Evolutionary conservation across 2,888 invertebrate genomes (phyloP), one percentile per base, ranked within the genome.

Genomic region (Andrena praecox): DNA sequence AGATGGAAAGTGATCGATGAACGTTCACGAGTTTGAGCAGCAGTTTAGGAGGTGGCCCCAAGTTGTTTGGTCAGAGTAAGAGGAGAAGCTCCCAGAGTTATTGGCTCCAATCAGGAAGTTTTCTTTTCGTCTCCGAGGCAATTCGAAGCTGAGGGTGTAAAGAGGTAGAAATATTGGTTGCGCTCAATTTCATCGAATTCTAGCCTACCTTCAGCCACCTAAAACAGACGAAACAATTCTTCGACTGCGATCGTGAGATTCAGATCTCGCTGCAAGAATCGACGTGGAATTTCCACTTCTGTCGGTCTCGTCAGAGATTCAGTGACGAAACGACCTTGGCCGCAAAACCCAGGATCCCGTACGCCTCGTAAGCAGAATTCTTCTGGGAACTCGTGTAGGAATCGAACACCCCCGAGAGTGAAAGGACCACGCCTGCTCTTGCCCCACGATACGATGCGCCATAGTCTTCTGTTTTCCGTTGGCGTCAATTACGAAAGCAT

Each of bases 351-450:
- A 66, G 54, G 48, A 42, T 42, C 52, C 80, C 64, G 56, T 63
- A 68, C 66, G 77, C 71, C 73, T 80, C 67, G 81, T 84, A 80
- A 87, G 88, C 85, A 85, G 86, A 42, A 82, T 89, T 90, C 87
- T 89, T 89, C 83, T 85, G 80, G 80, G 80, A 87, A 89, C 85
- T 74, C 80, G 82, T 69, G 73, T 85, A 71, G 67, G 72, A 79
- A 79, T 86, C 70, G 70, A 79, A 80, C 88, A 88, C 86, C 89
- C 85, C 69, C 84, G 85, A 75, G 80, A 87, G 89, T 89, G 89
- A 89, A 89, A 89, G 89, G 89, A 85, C 85, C 84, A 88, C 84
- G 86, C 89, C 85, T 89, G 74, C 69, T 66, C 66, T 63, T 60
- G 52, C 67, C 12, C 67, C 59, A 59, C 33, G 78, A 66, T 74